Evolutionary conservation across 2,888 invertebrate genomes (phyloP), one percentile per base, ranked within the genome.

Genomic region (Bembecia ichneumoniformis): DNA sequence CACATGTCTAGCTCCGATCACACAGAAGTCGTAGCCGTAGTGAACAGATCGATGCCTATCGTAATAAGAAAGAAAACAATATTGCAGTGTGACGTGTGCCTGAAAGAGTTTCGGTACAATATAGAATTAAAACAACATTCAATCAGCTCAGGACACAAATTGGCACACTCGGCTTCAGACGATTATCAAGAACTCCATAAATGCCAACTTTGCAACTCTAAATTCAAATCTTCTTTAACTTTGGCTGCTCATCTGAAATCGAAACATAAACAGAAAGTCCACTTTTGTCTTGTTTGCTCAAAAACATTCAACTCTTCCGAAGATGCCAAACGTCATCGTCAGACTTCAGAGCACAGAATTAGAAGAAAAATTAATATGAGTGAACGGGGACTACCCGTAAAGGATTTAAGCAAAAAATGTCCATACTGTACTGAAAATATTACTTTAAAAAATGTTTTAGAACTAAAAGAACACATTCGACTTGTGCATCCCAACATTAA

Each of bases 1-100:
- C 95, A 95, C 67, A 75, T 95, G 58, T 71, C 89, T 3, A 88
- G 92, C 14, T 68, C 83, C 4, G 90, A 90, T 40, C 95, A 95
- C 70, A 88, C 88, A 44, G 94, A 94, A 70, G 91, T 94, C 0
- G 89, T 94, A 0, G 87, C 91, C 2, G 92, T 91, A 13, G 92
- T 95, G 55, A 94, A 94, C 67, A 89, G 93, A 60, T 94, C 94
- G 0, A 93, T 95, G 66, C 95, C 95, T 1, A 92, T 95, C 47
- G 90, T 92, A 34, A 92, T 95, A 51, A 89, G 92, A 55, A 92
- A 92, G 64, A 90, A 91, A 52, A 84, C 88, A 1, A 82, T 88
- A 0, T 71, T 93, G 3, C 76, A 82, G 53, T 96, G 96, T 69
- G 77, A 76, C 1, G 89, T 89, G 15, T 97, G 96, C 69, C 70